Evolutionary conservation across 2,113 vertebrate genomes (phyloP).

Genomic region (Monarcha castaneiventris): DNA sequence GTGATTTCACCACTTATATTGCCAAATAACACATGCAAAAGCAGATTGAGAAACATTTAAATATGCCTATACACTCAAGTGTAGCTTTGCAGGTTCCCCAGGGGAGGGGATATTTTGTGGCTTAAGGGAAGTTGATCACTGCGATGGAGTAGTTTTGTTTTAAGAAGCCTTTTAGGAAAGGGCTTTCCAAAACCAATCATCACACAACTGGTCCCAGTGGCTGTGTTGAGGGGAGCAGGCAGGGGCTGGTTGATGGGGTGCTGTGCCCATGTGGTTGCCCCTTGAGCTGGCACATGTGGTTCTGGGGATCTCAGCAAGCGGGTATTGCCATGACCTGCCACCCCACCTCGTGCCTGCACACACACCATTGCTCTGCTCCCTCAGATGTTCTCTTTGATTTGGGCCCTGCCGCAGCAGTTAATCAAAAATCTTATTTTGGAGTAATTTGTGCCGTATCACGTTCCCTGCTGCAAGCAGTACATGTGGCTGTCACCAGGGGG

Average conservation of each 20-base stretch:
- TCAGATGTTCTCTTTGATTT: background rate
- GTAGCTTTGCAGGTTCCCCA: background rate
- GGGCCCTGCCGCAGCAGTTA: background rate
- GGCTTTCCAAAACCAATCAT: background rate
- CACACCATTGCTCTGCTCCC: rapidly evolving
- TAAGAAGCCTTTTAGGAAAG: background rate
- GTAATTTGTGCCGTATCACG: background rate
- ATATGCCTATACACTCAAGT: background rate
- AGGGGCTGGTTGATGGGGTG: background rate
- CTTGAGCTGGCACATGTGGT: background rate
- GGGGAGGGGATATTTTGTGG: background rate
- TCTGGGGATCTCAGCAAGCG: background rate
- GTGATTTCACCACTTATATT: background rate
- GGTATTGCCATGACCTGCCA: background rate
- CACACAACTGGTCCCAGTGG: rapidly evolving
- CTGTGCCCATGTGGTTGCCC: background rate
- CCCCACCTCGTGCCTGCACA: background rate
- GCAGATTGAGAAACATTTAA: background rate
- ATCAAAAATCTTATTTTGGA: background rate
- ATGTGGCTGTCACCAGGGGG: background rate
- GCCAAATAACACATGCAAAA: background rate
- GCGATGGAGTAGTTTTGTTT: background rate
- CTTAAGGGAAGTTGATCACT: background rate
- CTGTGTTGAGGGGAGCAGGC: background rate
- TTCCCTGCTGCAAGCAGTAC: background rate